Conservation (phyloP, 2,888 invertebrate genomes). For the Mantis religiosa region DNA sequence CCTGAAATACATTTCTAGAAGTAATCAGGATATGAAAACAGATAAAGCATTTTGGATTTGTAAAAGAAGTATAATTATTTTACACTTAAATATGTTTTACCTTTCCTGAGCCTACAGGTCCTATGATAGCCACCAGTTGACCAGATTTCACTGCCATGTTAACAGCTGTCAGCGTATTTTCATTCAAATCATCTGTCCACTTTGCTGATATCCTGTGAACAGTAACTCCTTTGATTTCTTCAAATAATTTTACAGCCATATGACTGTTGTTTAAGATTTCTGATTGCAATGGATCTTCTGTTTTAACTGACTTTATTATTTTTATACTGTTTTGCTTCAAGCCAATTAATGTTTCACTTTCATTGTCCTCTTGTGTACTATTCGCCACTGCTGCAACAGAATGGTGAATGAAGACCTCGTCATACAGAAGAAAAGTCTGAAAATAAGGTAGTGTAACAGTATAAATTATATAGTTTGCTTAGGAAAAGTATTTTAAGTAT, state of each 20-base stretch:
- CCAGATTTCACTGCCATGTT: slow-evolving; percentile 59
- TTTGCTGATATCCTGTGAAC: slow-evolving; percentile 29
- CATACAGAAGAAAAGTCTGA: not conserved
- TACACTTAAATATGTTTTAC: not conserved
- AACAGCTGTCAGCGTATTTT: slow-evolving; percentile 62
- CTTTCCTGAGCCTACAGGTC: slow-evolving; percentile 27
- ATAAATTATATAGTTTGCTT: not conserved
- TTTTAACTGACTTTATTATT: too few relatives aligned
- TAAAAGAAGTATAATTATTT: too few relatives aligned
- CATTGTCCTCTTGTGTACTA: not conserved
- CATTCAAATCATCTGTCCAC: slow-evolving; percentile 32
- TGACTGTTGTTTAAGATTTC: not conserved
- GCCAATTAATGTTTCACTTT: not conserved
- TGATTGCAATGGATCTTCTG: not conserved
- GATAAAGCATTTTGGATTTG: too few relatives aligned
- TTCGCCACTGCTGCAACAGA: not conserved
- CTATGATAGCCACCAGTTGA: slow-evolving; percentile 32
- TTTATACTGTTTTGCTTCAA: not conserved
- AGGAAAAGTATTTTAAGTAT: not conserved
- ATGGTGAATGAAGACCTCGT: not conserved
- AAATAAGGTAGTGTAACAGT: not conserved
- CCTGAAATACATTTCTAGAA: too few relatives aligned
- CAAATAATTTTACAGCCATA: slow-evolving; percentile 10
- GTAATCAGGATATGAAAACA: too few relatives aligned
- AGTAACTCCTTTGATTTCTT: not conserved